Conservation (phyloP, 2,888 invertebrate species). For the Lithophane leautieri region DNA sequence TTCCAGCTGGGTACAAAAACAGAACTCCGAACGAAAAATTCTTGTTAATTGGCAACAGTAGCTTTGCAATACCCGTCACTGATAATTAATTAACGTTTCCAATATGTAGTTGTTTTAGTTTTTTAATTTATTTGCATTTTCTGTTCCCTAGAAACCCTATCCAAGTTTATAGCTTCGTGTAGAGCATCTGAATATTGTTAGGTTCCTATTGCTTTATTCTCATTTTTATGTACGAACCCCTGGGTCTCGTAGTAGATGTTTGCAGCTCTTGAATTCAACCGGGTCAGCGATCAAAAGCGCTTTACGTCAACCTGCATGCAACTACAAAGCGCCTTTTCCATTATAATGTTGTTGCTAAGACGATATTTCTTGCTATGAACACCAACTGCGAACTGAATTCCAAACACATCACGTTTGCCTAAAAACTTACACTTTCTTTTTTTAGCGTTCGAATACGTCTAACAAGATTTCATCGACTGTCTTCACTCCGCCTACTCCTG, state of each 20-base stretch:
- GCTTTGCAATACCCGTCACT: not conserved
- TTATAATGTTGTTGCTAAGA: slow-evolving; percentile 11
- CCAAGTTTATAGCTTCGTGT: not conserved
- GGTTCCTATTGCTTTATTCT: not conserved
- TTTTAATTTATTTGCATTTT: slow-evolving; percentile 1
- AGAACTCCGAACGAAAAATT: not conserved
- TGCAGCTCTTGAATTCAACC: slow-evolving; percentile 9
- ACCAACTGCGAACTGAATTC: not conserved
- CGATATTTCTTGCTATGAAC: slow-evolving; percentile 35
- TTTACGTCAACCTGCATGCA: not conserved
- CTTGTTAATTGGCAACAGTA: not conserved
- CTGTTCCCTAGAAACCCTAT: not conserved
- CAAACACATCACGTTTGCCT: not conserved
- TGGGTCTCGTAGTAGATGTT: not conserved
- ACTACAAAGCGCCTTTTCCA: slow-evolving; percentile 36
- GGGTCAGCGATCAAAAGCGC: slow-evolving; percentile 21
- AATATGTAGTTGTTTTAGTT: not conserved
- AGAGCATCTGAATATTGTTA: not conserved
- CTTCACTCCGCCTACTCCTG: slow-evolving; percentile 85
- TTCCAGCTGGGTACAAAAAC: too few species aligned
- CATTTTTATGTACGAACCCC: not conserved
- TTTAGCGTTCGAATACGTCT: slow-evolving; percentile 84
- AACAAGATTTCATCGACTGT: slow-evolving; percentile 87
- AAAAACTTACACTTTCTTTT: slow-evolving; percentile 66
- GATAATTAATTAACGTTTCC: not conserved